Percentiles rank a stretch among this genome's conserved stretches.
Evolutionary conservation across 2,888 invertebrate genomes (phyloP).

Genomic region (Molorchus minor): DNA sequence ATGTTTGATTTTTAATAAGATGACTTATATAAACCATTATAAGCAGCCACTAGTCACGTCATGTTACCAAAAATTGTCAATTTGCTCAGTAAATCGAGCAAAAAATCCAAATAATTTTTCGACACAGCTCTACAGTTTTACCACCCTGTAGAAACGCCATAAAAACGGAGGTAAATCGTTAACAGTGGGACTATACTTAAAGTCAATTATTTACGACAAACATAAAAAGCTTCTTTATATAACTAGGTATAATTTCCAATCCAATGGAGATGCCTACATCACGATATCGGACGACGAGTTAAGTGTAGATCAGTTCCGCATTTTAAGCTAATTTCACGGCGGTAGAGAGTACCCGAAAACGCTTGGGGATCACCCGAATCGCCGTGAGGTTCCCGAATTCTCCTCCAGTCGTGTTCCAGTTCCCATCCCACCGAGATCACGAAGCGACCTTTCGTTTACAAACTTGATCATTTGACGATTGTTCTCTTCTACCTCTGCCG

Average conservation of each 20-base stretch:
- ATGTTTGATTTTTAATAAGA: too few relatives aligned
- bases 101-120: too few relatives aligned
- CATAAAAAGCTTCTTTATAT: constrained; percentile 30
- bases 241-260: constrained; percentile 29
- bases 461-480: constrained; percentile 35
- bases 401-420: constrained; percentile 58
- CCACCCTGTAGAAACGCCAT: not conserved
- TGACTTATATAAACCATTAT: too few relatives aligned
- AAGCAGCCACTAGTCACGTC: too few relatives aligned
- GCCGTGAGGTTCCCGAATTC: constrained; percentile 50
- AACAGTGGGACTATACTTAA: constrained; percentile 15
- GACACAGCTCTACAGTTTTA: too few relatives aligned
- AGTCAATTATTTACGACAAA: constrained; percentile 28
- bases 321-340: constrained; percentile 55
- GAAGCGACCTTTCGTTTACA: constrained; percentile 53
- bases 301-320: constrained; percentile 52
- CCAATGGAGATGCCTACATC: constrained; percentile 22
- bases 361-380: constrained; percentile 53
- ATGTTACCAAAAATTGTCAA: too few relatives aligned
- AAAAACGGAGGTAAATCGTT: constrained; percentile 8
- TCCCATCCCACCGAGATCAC: constrained; percentile 58
- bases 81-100: too few relatives aligned
- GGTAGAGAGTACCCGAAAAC: constrained; percentile 45
- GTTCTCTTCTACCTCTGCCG: constrained; percentile 21
- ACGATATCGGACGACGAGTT: constrained; percentile 24